Percentiles rank a stretch among this genome's conserved stretches.
These are phyloP conservation scores for Meiosimyza platycephala DNA, from an alignment of 2,888 invertebrate species.

Conservation along the genomic window DNA sequence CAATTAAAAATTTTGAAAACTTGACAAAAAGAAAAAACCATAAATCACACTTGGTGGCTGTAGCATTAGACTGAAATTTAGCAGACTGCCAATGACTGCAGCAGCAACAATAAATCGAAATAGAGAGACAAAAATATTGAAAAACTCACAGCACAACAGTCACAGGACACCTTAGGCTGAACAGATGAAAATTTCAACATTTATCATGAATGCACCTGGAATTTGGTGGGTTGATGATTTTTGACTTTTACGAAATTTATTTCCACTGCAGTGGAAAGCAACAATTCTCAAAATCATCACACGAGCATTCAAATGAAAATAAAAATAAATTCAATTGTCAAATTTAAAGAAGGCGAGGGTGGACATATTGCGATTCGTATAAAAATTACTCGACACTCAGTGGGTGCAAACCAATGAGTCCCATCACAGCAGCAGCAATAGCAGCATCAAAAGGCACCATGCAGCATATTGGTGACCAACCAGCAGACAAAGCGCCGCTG, in stretches of 20 bases:
- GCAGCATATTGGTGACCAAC: background rate
- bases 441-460: background rate
- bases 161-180: background rate
- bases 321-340: constrained; percentile 30
- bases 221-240: constrained; percentile 11
- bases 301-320: background rate
- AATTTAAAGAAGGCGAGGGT: constrained; percentile 31
- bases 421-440: background rate
- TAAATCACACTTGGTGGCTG: constrained; percentile 33
- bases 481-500: background rate
- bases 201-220: constrained; percentile 20
- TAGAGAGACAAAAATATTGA: background rate
- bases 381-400: constrained; percentile 34
- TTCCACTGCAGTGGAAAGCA: background rate
- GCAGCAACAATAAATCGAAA: background rate
- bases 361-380: constrained; percentile 14
- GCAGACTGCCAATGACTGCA: constrained; percentile 1
- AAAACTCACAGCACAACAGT: background rate
- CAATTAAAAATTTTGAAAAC: constrained; percentile 27
- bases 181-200: constrained; percentile 15
- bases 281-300: constrained; percentile 2
- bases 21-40: background rate
- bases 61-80: background rate
- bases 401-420: constrained; percentile 5
- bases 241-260: constrained; percentile 9